phyloP scores from a whole-genome alignment of 2,888 invertebrate species.

The Monochamus alternatus region DNA sequence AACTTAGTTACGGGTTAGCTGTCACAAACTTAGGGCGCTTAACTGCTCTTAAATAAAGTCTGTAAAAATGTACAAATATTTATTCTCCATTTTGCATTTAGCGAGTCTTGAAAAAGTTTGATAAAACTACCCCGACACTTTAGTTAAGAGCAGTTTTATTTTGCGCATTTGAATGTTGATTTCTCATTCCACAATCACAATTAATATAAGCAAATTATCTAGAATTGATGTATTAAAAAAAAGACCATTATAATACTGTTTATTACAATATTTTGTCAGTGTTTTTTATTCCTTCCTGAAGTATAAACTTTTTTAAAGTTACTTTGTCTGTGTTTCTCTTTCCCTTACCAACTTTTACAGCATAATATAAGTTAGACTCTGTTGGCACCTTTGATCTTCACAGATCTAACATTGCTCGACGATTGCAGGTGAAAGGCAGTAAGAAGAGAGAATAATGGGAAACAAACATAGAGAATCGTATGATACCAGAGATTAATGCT shows the following conservation, averaged over 20 bases:
- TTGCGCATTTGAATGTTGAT: constrained; percentile 50
- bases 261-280: constrained; percentile 36
- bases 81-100: constrained; percentile 32
- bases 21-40: constrained; percentile 44
- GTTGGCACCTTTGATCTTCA: too few species aligned
- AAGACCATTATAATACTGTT: constrained; percentile 52
- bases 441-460: too few species aligned
- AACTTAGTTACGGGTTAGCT: constrained; percentile 51
- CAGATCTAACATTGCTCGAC: too few species aligned
- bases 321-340: constrained; percentile 2
- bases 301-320: constrained; percentile 26
- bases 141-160: constrained; percentile 32
- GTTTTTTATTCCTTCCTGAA: constrained; percentile 36
- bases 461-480: too few species aligned
- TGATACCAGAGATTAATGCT: too few species aligned
- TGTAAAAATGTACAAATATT: constrained; percentile 31
- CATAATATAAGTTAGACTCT: too few species aligned
- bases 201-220: constrained; percentile 53
- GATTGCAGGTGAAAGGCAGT: too few species aligned
- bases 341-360: neutral
- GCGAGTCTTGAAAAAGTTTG: constrained; percentile 19
- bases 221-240: constrained; percentile 67
- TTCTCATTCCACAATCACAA: constrained; percentile 65
- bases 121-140: neutral
- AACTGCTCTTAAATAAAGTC: constrained; percentile 23